phyloP scores from a whole-genome alignment of 2,113 vertebrate species.

The Alligator mississippiensis region DNA sequence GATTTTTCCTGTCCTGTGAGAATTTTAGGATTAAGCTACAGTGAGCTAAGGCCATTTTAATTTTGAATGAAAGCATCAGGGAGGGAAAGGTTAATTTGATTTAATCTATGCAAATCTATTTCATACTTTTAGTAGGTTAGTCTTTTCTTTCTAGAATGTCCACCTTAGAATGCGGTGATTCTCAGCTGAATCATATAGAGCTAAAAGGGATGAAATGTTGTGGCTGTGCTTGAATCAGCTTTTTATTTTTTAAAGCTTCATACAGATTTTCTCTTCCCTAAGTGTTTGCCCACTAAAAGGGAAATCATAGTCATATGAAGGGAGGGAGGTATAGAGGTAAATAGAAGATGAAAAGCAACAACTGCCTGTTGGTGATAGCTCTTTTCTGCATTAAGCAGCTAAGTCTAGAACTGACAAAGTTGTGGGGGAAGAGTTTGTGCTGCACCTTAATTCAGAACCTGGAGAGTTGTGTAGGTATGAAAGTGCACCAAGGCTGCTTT shows the following conservation, averaged over 20 bases:
- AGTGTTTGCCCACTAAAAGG: background rate
- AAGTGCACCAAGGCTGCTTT: background rate
- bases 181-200: background rate
- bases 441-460: background rate
- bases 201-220: background rate
- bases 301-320: accelerated
- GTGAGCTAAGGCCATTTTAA: background rate
- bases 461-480: background rate
- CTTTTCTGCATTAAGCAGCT: background rate
- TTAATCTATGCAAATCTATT: background rate
- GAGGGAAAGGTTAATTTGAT: background rate
- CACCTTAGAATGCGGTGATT: background rate
- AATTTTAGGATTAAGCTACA: background rate
- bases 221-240: no score
- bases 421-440: background rate
- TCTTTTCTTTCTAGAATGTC: background rate
- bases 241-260: background rate
- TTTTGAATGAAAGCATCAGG: accelerated
- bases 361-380: background rate
- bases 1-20: background rate
- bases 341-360: accelerated
- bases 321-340: background rate
- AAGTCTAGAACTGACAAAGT: background rate
- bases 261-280: background rate
- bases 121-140: background rate